Evolutionary conservation across 2,797 vertebrate genomes (phyloP), one percentile per base, ranked within the genome.

Genomic region (Lindbergichthys nudifrons): DNA sequence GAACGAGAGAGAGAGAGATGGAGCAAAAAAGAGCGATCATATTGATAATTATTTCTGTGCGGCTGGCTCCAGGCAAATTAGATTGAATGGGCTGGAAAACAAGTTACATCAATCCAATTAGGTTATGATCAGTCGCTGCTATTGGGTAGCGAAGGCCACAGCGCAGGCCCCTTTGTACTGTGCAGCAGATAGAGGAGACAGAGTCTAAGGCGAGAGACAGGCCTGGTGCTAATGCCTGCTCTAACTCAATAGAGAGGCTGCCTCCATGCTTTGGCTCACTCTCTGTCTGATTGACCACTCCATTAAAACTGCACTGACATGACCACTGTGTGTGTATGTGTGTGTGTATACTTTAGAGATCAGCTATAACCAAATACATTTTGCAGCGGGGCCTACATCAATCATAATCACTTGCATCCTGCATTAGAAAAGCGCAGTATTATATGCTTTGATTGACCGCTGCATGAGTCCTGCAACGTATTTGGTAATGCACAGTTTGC

Each of bases 61-160:
- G 65, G 81, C 92, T 91, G 91, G 92, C 92, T 93, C 92, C 92
- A 90, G 88, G 76, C 81, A 91, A 93, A 95, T 94, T 93, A 86
- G 89, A 94, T 93, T 93, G 87, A 89, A 86, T 52, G 74, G 84
- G 75, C 80, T 89, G 81, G 81, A 91, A 87, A 92, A 91, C 88
- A 86, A 93, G 81, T 90, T 90, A 89, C 81, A 88, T 85, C 88
- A 90, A 89, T 91, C 79, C 77, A 92, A 91, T 93, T 91, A 90
- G 81, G 81, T 85, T 81, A 83, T 88, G 90, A 93, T 85, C 81
- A 80, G 79, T 80, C 36, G 36, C 61, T 84, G 68, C 68, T 86
- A 39, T 41, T 82, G 72, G 75, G 73, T 30, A 69, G 70, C 10
- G 1, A 46, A 75, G 76, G 66, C 70, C 32, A 64, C 73, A 61